A percentile compares a stretch with the other conserved stretches of the same genome.
Conservation (phyloP, 2,113 vertebrate genomes). For the Donacobius atricapilla region DNA sequence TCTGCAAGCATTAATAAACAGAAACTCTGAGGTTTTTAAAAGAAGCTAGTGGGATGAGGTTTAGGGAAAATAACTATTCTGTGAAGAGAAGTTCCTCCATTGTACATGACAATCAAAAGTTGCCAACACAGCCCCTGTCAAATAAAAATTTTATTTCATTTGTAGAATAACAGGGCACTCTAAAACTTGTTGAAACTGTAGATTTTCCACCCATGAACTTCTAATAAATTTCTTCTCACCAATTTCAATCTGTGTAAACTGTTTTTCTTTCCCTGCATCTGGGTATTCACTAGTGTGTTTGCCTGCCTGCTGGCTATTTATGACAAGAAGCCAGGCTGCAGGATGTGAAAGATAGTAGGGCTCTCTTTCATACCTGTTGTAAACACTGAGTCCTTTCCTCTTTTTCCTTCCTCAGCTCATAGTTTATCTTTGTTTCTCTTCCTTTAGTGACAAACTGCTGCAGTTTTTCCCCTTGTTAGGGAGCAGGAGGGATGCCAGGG, state of each 20-base stretch:
- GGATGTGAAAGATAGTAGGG: not conserved
- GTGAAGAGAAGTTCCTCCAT: not conserved
- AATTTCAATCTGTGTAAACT: not conserved
- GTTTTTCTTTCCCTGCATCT: not conserved
- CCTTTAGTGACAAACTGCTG: not conserved
- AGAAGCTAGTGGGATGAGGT: not conserved
- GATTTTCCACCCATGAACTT: not conserved
- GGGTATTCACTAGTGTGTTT: not conserved
- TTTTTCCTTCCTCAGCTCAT: not conserved
- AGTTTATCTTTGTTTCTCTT: not conserved
- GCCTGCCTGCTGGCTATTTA: not conserved
- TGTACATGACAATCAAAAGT: not conserved
- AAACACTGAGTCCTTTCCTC: not conserved
- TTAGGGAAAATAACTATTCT: not conserved
- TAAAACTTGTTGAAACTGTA: not conserved
- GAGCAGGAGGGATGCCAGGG: not conserved
- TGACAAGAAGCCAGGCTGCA: not conserved
- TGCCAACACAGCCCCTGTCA: not conserved
- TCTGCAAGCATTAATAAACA: not conserved
- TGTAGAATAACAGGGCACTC: not conserved
- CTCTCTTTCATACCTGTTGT: not conserved
- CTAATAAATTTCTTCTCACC: not conserved
- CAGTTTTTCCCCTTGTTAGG: not conserved
- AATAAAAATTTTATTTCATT: not conserved
- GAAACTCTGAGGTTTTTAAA: not conserved